phyloP scores from a whole-genome alignment of 2,888 invertebrate genomes.

The Cephus pygmeus region DNA sequence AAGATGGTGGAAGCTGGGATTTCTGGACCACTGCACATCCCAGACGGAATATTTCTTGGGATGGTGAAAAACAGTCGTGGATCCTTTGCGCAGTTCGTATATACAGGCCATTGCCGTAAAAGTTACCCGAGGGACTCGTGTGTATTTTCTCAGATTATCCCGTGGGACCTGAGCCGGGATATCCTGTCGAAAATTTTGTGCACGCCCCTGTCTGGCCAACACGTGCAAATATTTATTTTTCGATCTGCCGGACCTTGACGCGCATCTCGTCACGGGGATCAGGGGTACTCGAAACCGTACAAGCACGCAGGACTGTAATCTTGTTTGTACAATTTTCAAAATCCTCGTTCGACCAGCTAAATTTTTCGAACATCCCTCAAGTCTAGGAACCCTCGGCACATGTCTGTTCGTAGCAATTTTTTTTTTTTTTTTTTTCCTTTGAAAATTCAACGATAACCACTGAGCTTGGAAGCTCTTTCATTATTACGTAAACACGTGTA shows the following conservation, averaged over 20 bases:
- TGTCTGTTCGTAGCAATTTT: background rate
- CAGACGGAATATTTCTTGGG: background rate
- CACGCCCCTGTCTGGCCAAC: background rate
- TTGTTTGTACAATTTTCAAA: background rate
- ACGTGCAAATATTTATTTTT: conserved; percentile 33
- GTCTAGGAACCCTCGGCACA: background rate
- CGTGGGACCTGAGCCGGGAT: conserved; percentile 25
- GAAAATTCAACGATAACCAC: background rate
- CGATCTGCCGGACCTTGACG: background rate
- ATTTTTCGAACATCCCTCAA: background rate
- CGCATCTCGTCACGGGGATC: background rate
- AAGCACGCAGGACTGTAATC: background rate
- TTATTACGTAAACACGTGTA: background rate
- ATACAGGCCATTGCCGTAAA: background rate
- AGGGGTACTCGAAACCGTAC: background rate
- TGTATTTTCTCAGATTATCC: conserved; percentile 51
- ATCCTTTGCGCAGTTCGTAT: background rate
- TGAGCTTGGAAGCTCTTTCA: background rate
- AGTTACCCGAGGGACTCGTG: background rate
- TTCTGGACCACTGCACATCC: background rate
- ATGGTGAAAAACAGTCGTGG: background rate
- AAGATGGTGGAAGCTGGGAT: background rate
- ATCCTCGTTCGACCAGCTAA: background rate
- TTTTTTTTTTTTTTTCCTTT: background rate
- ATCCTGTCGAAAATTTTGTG: conserved; percentile 42